Evolutionary conservation across 2,113 vertebrate genomes (phyloP).

Genomic region (Aptenodytes patagonicus): DNA sequence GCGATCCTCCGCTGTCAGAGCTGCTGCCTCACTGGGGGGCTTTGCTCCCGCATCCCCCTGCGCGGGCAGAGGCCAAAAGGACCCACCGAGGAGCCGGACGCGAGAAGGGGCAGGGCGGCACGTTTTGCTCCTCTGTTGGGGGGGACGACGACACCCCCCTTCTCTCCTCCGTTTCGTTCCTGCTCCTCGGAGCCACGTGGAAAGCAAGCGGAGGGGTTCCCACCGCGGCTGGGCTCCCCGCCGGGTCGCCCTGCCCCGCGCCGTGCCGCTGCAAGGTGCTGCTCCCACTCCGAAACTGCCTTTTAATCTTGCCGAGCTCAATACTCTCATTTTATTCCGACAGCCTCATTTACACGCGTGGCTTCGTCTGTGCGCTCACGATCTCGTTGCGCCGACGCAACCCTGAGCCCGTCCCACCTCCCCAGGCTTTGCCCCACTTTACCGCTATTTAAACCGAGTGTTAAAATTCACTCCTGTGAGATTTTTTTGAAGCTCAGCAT

Average conservation of each 20-base stretch:
- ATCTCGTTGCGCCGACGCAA: too few relatives aligned
- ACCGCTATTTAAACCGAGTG: accelerated
- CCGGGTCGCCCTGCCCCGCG: neutral
- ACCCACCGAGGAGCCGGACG: neutral
- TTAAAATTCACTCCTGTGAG: too few relatives aligned
- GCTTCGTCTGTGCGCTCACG: accelerated
- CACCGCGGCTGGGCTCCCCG: neutral
- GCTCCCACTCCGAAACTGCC: neutral
- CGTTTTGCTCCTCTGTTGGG: neutral
- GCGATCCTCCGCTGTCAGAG: neutral
- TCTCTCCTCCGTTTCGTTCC: neutral
- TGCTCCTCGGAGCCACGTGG: neutral
- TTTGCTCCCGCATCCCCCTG: neutral
- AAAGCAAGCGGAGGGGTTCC: neutral
- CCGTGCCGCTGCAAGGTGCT: accelerated
- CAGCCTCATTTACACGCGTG: accelerated
- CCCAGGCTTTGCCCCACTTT: neutral
- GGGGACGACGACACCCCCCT: neutral
- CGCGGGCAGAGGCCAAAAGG: neutral
- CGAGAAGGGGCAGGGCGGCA: neutral
- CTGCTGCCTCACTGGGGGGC: neutral
- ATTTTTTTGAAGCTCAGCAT: neutral
- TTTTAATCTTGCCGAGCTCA: neutral
- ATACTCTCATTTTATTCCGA: neutral
- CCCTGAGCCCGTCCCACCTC: neutral